These are phyloP conservation scores for Zootermopsis nevadensis DNA, from an alignment of 2,888 invertebrate genomes.

Conservation along the genomic window DNA sequence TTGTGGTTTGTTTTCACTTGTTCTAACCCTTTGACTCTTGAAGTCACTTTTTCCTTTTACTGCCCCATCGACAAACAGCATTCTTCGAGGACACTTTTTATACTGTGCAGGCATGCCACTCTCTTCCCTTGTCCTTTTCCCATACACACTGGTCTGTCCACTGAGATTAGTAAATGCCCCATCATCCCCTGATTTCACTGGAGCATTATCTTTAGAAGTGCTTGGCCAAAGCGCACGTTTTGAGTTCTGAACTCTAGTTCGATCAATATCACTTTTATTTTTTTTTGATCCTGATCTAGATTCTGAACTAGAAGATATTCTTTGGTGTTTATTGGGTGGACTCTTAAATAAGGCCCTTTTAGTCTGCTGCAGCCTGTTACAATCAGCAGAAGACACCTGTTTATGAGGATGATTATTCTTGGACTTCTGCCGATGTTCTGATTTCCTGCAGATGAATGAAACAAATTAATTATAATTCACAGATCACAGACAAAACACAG, in stretches of 20 bases:
- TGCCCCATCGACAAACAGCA: background rate
- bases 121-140: conserved; percentile 17
- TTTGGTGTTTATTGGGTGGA: conserved; percentile 65
- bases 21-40: background rate
- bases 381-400: background rate
- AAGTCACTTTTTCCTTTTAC: background rate
- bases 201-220: background rate
- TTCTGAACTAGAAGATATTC: conserved; percentile 62
- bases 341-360: conserved; percentile 82
- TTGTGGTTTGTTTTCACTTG: conserved; percentile 6
- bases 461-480: background rate
- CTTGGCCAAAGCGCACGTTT: conserved; percentile 70
- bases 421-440: conserved; percentile 2
- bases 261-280: conserved; percentile 7
- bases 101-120: background rate
- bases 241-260: conserved; percentile 63
- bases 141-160: background rate
- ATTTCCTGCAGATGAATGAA: conserved; percentile 19
- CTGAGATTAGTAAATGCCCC: conserved; percentile 8
- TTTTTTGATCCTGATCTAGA: conserved; percentile 60
- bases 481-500: too few species aligned
- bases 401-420: background rate
- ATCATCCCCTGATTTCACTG: background rate
- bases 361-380: background rate
- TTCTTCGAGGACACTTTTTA: background rate